Conservation (phyloP, 2,888 invertebrate species). For the Sinhomidia bicolor region DNA sequence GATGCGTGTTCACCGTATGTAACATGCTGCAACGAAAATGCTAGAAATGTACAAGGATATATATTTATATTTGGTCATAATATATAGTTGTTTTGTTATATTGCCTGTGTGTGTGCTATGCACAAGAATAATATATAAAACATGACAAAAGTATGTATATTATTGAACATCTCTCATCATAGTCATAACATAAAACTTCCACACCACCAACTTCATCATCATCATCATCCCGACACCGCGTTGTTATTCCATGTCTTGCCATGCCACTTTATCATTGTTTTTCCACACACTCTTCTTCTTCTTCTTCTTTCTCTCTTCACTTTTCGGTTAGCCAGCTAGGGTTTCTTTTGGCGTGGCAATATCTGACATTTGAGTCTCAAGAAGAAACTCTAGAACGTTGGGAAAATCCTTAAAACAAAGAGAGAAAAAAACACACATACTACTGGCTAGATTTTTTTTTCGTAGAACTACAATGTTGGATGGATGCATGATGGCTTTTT, state of each 20-base stretch:
- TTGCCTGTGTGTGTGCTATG: no score
- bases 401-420: conserved; percentile 70
- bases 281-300: conserved; percentile 61
- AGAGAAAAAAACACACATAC: conserved; percentile 62
- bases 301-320: conserved; percentile 66
- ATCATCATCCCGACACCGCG: conserved; percentile 11
- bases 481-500: conserved; percentile 4
- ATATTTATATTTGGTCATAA: background rate
- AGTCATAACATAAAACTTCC: conserved; percentile 42
- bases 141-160: conserved; percentile 4
- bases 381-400: conserved; percentile 71
- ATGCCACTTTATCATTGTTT: conserved; percentile 69
- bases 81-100: background rate
- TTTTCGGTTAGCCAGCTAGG: conserved; percentile 70
- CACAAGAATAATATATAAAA: background rate
- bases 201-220: conserved; percentile 10
- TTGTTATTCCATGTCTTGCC: conserved; percentile 49
- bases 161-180: conserved; percentile 27
- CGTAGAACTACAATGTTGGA: background rate
- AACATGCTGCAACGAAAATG: no score
- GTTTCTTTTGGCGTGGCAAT: conserved; percentile 73
- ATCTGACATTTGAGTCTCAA: conserved; percentile 71
- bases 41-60: no score
- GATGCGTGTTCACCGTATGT: background rate
- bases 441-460: conserved; percentile 50